A percentile compares a stretch with the other conserved stretches of the same genome.
These are phyloP conservation scores for Phataginus tricuspis DNA, from an alignment of 2,797 vertebrate genomes.

Conservation along the genomic window DNA sequence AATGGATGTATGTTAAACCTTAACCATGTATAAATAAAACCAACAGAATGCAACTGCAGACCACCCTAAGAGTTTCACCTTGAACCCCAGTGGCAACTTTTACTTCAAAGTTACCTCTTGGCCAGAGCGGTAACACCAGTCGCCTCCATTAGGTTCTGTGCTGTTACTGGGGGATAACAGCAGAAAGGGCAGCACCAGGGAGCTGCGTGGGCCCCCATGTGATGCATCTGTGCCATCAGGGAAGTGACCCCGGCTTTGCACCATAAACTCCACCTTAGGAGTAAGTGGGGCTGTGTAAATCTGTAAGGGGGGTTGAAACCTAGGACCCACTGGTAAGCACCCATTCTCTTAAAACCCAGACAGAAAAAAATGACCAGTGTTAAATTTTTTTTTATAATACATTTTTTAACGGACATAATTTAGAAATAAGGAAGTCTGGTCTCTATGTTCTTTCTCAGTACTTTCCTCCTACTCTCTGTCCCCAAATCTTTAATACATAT, in stretches of 20 bases:
- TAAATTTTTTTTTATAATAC: not conserved
- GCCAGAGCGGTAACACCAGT: not conserved
- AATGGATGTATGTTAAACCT: not conserved
- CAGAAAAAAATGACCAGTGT: not conserved
- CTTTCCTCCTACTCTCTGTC: not conserved
- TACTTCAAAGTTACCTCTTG: not conserved
- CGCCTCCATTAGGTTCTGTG: not conserved
- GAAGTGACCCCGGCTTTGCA: not conserved
- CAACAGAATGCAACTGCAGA: conserved; percentile 2
- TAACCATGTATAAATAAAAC: not conserved
- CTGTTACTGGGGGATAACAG: not conserved
- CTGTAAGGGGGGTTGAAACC: not conserved
- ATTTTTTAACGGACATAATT: not conserved
- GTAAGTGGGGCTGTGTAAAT: not conserved
- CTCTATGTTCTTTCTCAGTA: not conserved
- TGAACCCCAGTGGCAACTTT: not conserved
- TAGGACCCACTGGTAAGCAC: not conserved
- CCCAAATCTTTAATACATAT: not conserved
- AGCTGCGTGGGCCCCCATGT: not conserved
- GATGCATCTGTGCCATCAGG: not conserved
- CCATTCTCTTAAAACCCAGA: not conserved
- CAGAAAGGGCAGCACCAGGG: not conserved
- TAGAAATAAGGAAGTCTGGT: not conserved
- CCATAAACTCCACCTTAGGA: not conserved
- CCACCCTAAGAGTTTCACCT: not conserved